Conservation (phyloP, 2,113 vertebrate genomes). For the Elgaria multicarinata region DNA sequence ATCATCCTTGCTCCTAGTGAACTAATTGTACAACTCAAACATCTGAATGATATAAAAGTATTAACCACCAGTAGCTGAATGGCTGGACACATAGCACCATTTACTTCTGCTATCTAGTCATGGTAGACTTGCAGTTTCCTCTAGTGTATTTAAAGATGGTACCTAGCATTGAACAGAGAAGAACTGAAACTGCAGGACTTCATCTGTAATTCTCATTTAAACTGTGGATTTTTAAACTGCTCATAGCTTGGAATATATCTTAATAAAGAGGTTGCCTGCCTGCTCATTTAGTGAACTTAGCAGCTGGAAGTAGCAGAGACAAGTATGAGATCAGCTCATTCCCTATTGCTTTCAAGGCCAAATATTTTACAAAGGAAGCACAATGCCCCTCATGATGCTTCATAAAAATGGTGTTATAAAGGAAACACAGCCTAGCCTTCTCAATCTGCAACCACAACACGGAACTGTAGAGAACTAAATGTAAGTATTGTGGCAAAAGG, state of each 20-base stretch:
- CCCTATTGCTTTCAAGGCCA: conserved; percentile 4
- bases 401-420: conserved; percentile 25
- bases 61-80: not conserved
- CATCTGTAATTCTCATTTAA: conserved; percentile 8
- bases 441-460: not conserved
- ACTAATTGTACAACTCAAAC: not conserved
- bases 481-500: not conserved
- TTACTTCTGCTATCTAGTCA: not conserved
- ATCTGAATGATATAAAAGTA: not conserved
- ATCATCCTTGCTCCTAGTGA: not conserved
- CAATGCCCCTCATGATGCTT: conserved; percentile 2
- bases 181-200: not conserved
- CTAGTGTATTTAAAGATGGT: not conserved
- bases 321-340: conserved; percentile 17
- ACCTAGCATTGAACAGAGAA: not conserved
- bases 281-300: conserved; percentile 28
- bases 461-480: not conserved
- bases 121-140: not conserved
- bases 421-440: not conserved
- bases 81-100: not conserved
- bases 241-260: conserved; percentile 21
- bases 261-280: conserved; percentile 18
- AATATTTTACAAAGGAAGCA: conserved; percentile 20
- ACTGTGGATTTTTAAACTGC: not conserved
- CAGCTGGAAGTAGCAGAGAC: conserved; percentile 13